phyloP scores from a whole-genome alignment of 2,888 invertebrate genomes.

The Zelleria hepariella region DNA sequence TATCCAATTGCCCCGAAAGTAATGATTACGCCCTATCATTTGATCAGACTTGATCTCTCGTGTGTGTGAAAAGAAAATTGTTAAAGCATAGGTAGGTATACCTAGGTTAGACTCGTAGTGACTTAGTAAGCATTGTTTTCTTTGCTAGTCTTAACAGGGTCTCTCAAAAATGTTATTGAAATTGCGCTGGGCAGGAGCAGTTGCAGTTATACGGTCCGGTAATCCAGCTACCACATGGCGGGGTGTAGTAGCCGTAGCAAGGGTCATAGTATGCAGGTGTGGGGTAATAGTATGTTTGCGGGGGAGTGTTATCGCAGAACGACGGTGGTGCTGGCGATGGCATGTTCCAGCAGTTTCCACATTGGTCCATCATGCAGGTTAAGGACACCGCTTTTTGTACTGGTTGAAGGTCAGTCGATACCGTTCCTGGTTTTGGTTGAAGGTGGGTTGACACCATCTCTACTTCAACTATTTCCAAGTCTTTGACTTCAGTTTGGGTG shows the following conservation, averaged over 20 bases:
- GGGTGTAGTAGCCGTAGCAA: neutral
- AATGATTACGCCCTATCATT: too few species aligned
- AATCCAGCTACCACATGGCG: neutral
- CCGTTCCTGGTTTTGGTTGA: neutral
- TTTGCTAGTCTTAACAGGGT: neutral
- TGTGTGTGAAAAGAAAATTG: too few species aligned
- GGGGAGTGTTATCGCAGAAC: neutral
- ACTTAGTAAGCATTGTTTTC: neutral
- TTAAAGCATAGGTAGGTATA: too few species aligned
- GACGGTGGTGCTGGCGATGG: neutral
- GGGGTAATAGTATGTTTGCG: neutral
- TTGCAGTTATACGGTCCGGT: neutral
- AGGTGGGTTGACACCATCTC: neutral
- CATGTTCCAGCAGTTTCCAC: neutral
- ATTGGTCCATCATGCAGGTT: neutral
- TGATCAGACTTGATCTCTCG: too few species aligned
- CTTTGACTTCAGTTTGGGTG: neutral
- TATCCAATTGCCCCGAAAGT: too few species aligned
- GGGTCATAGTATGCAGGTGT: neutral
- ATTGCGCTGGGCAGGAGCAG: neutral
- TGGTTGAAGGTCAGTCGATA: too few species aligned
- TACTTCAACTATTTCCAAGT: neutral
- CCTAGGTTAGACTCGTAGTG: too few species aligned
- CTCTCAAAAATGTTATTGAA: neutral
- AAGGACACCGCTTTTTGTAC: neutral